Conservation (phyloP, 2,888 invertebrate genomes). For the Laothoe populi region DNA sequence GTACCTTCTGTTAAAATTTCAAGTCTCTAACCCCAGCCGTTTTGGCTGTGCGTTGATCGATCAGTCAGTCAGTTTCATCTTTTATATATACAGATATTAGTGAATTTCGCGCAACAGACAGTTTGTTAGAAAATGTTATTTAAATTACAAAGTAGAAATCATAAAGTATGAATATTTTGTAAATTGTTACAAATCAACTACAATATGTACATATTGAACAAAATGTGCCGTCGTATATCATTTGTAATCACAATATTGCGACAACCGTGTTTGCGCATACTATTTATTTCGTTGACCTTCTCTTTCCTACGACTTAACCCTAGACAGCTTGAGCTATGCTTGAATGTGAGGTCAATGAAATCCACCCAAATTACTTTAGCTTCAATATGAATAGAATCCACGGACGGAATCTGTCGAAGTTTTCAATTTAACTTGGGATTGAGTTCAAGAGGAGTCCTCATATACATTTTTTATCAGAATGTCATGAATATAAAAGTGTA, state of each 20-base stretch:
- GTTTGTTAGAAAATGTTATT: not conserved
- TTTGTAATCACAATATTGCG: conserved; percentile 17
- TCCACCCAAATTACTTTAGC: conserved; percentile 25
- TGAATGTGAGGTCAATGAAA: conserved; percentile 22
- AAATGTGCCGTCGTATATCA: not conserved
- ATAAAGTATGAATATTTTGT: not conserved
- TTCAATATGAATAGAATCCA: conserved; percentile 43
- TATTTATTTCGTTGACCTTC: conserved; percentile 22
- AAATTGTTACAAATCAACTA: not conserved
- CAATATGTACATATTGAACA: not conserved
- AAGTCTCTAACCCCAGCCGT: too few relatives aligned
- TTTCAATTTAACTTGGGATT: conserved; percentile 57
- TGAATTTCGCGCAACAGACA: not conserved
- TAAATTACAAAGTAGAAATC: not conserved
- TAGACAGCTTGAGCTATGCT: conserved; percentile 24
- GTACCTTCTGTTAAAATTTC: too few relatives aligned
- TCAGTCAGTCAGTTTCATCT: too few relatives aligned
- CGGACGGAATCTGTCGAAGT: conserved; percentile 45
- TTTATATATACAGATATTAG: too few relatives aligned
- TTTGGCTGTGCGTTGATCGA: too few relatives aligned
- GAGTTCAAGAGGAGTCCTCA: conserved; percentile 42
- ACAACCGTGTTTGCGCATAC: conserved; percentile 10
- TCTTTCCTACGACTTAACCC: conserved; percentile 18
- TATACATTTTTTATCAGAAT: conserved; percentile 38
- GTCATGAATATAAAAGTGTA: conserved; percentile 35